Evolutionary conservation across 2,888 invertebrate genomes (phyloP), one percentile per base, ranked within the genome.

Genomic region (Drosophila prostipennis): DNA sequence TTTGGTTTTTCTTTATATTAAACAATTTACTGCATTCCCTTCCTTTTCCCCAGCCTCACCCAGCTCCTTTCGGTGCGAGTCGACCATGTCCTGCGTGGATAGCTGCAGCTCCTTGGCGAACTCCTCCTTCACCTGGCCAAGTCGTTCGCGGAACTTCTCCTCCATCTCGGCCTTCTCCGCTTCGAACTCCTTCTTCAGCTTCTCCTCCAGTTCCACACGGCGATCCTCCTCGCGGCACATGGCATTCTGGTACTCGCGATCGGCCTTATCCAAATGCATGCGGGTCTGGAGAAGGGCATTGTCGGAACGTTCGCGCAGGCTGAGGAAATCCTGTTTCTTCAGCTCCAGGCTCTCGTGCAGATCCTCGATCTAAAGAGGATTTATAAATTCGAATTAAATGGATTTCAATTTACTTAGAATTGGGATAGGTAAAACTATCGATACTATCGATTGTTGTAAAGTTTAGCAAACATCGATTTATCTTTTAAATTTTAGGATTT

Each of bases 161-260:
- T 96, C 96, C 60, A 96, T 94, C 91, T 95, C 95, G 87, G 95
- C 94, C 89, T 96, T 93, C 60, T 96, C 93, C 78, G 94, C 93
- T 49, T 96, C 92, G 54, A 96, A 93, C 85, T 96, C 96, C 59
- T 89, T 75, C 23, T 87, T 88, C 16, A 92, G 82, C 36, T 80
- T 77, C 69, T 81, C 87, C 76, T 90, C 89, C 51, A 91, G 78
- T 59, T 81, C 79, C 34, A 91, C 91, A n/a, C 91, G 90, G 11
- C 90, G 87, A 52, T 91, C 90, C 54, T 91, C 90, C 76, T 92
- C 92, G 6, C 90, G 87, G 68, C 91, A 90, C 90, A 92, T 90
- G 69, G 91, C 92, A 46, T 87, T 85, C 73, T 92, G 92, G 67
- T 89, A 92, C 59, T 92, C 92, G 6, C 91, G 89, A 82, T 92